phyloP scores from a whole-genome alignment of 2,797 vertebrate species.

The Anguilla marmorata region DNA sequence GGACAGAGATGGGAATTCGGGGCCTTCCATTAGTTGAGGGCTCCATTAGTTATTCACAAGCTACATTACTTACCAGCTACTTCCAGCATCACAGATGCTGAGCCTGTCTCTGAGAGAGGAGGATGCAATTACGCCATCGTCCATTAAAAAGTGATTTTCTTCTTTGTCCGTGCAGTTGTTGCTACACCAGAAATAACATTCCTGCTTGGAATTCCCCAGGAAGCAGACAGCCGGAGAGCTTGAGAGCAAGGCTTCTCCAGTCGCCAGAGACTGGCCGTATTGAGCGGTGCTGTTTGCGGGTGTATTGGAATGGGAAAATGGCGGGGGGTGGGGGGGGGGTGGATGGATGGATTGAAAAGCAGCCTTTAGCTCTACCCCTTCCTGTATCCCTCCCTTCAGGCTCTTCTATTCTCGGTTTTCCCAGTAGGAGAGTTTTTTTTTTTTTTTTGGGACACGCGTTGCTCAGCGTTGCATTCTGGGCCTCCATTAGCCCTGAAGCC shows the following conservation, averaged over 20 bases:
- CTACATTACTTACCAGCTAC: neutral
- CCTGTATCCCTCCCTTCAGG: neutral
- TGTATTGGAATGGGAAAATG: neutral
- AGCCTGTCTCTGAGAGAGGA: neutral
- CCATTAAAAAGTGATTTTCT: slow-evolving; percentile 17
- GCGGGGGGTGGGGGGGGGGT: neutral
- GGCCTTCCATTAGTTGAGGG: neutral
- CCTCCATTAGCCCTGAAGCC: neutral
- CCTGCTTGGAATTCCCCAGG: slow-evolving; percentile 69
- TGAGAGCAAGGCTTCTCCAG: slow-evolving; percentile 2
- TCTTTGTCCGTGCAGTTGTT: slow-evolving; percentile 64
- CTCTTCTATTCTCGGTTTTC: slow-evolving; percentile 18
- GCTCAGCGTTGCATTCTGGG: slow-evolving; percentile 2
- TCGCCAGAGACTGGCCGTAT: neutral
- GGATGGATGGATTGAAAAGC: neutral
- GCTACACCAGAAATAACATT: slow-evolving; percentile 64
- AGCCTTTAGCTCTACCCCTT: neutral
- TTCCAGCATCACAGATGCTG: neutral
- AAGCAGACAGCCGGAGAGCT: slow-evolving; percentile 57
- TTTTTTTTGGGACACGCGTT: neutral
- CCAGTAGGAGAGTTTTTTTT: neutral
- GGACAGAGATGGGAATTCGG: neutral
- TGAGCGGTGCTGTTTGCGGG: neutral
- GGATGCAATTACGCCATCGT: neutral
- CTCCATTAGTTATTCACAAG: neutral